A percentile compares a stretch with the other conserved stretches of the same genome.
Conservation (phyloP, 2,113 vertebrate species). For the Otus sunia region DNA sequence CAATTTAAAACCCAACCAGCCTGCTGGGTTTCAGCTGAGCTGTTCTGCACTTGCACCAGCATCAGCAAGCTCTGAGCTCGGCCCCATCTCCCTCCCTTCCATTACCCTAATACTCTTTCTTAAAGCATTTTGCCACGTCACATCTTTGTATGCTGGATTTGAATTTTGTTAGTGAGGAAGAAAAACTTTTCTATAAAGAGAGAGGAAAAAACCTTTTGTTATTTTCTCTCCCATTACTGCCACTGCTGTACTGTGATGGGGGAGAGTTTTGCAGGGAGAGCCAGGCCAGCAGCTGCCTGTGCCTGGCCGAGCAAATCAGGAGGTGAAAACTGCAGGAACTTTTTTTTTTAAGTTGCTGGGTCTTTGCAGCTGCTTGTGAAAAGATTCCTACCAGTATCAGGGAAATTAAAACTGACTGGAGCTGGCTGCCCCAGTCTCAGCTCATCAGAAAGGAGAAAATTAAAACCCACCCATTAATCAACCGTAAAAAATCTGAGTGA, state of each 20-base stretch:
- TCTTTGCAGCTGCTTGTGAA: not conserved
- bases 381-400: not conserved
- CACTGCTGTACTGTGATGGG: fast-evolving
- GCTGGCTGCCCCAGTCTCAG: not conserved
- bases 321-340: not conserved
- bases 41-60: not conserved
- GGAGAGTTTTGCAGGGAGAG: not conserved
- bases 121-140: not conserved
- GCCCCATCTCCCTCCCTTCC: not conserved
- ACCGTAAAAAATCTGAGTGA: not conserved
- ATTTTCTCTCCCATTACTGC: not conserved
- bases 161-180: not conserved
- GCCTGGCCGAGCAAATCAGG: not conserved
- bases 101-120: not conserved
- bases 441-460: not conserved
- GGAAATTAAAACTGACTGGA: not conserved
- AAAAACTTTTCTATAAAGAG: not conserved
- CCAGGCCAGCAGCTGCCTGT: not conserved
- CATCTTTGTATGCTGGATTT: not conserved
- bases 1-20: not conserved
- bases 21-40: not conserved
- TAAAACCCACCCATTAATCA: not conserved
- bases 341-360: not conserved
- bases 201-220: not conserved
- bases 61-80: not conserved